Evolutionary conservation across 2,113 vertebrate species (phyloP).

Genomic region (Cryptomyrus ogoouensis): DNA sequence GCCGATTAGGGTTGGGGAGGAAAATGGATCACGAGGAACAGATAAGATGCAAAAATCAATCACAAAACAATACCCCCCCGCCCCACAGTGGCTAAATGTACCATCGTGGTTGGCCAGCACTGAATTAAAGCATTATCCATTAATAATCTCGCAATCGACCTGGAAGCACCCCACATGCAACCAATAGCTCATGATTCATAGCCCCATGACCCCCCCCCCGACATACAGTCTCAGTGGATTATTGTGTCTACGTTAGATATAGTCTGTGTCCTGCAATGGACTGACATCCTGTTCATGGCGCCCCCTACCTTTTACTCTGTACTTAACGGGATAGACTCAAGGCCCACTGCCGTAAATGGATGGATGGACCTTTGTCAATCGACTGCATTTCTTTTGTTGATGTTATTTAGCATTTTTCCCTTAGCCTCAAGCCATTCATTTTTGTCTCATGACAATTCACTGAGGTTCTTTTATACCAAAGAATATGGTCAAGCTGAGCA

Average conservation of each 20-base stretch:
- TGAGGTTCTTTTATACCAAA: background rate
- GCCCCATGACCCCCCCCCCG: no score
- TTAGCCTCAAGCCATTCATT: background rate
- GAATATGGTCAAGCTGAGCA: background rate
- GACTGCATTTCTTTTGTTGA: background rate
- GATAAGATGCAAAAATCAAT: background rate
- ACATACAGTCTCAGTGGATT: background rate
- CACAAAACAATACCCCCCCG: background rate
- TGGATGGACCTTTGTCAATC: background rate
- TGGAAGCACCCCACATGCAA: background rate
- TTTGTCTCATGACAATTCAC: background rate
- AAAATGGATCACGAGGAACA: background rate
- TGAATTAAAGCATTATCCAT: background rate
- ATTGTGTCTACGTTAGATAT: background rate
- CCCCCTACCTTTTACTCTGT: background rate
- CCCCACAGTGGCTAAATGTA: no score
- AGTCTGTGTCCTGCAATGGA: background rate
- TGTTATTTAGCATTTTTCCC: background rate
- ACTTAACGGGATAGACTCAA: background rate
- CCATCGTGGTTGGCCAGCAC: background rate
- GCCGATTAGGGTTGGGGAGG: background rate
- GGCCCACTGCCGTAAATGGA: background rate
- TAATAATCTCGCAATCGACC: background rate
- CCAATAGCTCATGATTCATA: background rate
- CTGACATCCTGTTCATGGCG: background rate